These are phyloP conservation scores for Drosophila sucinea DNA, from an alignment of 1,140 invertebrate species.

Conservation along the genomic window DNA sequence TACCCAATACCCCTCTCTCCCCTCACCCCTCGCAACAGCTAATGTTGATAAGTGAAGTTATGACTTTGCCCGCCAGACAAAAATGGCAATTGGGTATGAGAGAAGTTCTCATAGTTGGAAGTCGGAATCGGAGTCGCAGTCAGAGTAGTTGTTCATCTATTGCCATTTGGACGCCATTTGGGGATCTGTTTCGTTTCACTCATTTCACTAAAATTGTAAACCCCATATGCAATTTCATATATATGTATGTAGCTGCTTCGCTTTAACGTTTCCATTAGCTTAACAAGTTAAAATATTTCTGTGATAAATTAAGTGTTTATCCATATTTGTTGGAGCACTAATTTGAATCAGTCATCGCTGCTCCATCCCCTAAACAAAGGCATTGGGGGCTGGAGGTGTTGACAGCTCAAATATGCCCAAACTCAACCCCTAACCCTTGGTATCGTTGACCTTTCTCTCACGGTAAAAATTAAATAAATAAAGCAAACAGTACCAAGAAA, in stretches of 20 bases:
- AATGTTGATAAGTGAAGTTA: constrained; percentile 82
- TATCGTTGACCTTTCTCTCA: constrained; percentile 57
- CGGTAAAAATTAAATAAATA: constrained; percentile 8
- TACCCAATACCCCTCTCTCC: not conserved
- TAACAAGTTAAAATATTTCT: constrained; percentile 68
- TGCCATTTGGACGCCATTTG: constrained; percentile 3
- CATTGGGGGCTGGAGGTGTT: constrained; percentile 50
- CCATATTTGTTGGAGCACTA: constrained; percentile 44
- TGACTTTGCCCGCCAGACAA: constrained; percentile 76
- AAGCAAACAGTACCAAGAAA: not conserved
- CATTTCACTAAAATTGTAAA: constrained; percentile 39
- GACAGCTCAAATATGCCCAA: constrained; percentile 72
- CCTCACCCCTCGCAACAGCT: constrained; percentile 54
- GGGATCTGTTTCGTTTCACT: constrained; percentile 22
- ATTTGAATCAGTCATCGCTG: constrained; percentile 51
- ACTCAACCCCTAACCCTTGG: constrained; percentile 23
- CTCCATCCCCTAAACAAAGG: constrained; percentile 13
- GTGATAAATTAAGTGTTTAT: constrained; percentile 80
- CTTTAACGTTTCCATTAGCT: constrained; percentile 63
- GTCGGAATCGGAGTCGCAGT: not conserved
- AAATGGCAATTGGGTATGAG: constrained; percentile 1
- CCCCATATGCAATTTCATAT: not conserved
- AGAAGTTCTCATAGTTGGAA: not conserved
- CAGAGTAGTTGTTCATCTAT: constrained; percentile 18
- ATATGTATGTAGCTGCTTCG: not conserved